Base-by-base conservation (phyloP, 2,113 vertebrate genomes). In the Columba janthina region DNA sequence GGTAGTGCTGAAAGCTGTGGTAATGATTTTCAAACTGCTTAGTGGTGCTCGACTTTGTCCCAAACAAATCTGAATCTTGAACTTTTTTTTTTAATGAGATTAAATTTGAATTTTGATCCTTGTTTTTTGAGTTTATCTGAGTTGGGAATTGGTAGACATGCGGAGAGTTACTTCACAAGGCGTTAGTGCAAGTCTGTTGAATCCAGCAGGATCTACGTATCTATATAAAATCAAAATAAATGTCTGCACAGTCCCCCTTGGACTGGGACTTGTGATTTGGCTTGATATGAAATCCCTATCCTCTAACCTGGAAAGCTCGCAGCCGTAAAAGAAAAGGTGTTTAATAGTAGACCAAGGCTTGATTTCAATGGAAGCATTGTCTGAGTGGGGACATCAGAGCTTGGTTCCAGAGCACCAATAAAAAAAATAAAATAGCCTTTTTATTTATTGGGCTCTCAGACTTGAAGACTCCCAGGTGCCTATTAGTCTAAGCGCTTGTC, bases 361-460 rank as follows among this genome's bases (percentile, higher is more conserved):
- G 57, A 89, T 92, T 93, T 96, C 93, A 95, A 93, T 95, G 75
- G 72, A 88, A 88, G 70, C 80, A 92, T 94, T 96, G 96, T 96
- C 83, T 90, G 90, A 92, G 31, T 54, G 86, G 77, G 92, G 83
- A 93, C 93, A 97, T 96, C 94, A 94, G 85, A 96, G 76, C 83
- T 85, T 58, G 40, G 54, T 95, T 95, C 77, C 93, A 95, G 88
- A 96, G 83, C 80, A 94, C 88, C 82, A 95, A 89, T 96, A 72
- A 94, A 93, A 94, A 86, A 65, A 78, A 82, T 8, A 87, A 95
- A 91, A 82, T 85, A 86, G 29, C 56, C 95, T 94, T 95, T 96
- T 97, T 95, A 96, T 96, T 96, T 97, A 96, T 97, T 96, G 93
- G 83, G 93, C 83, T 89, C 94, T 96, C 93, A 97, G 96, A 90